Base-by-base conservation (phyloP, 2,888 invertebrate genomes). In the Nemotelus nigrinus region DNA sequence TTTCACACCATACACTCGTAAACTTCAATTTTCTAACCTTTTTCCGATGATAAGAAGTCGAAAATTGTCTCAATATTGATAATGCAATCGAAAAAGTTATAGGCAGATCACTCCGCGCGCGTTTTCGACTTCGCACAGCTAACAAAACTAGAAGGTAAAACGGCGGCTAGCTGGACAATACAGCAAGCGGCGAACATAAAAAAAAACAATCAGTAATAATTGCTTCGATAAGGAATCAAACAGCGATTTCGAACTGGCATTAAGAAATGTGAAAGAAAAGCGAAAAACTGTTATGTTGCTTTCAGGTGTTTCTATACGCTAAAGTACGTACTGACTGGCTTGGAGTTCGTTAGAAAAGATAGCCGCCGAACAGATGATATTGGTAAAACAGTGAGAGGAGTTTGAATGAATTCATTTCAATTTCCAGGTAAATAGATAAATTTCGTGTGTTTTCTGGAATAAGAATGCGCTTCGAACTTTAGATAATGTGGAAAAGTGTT, bases 161-260 rank as follows among this genome's bases (percentile, higher is more conserved):
- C 25, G 25, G 25, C 25, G 25, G 25, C 25, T 25, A 25, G 25
- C 25, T 25, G 25, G 25, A 25, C 25, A 25, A 25, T 25, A 25
- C 25, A 25, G 25, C 25, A 25, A 25, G 25, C 25, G 25, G 25
- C 25, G n/a, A 70, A 70, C 70, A 70, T 70, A 50, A 70, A 43
- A 25, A n/a, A 70, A 70, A 70, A 3, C 70, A 70, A 70, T 70
- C 70, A 70, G 53, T 10, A 70, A 70, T 70, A 70, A 70, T 70
- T 70, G 65, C 47, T 7, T 43, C 7, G 53, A 70, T 53, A 70
- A 70, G 4, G 50, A 67, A 67, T 8, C 50, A 53, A 43, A 64
- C 43, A 7, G 50, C 70, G 67, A 68, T 68, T 70, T 7, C 53
- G 25, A n/a, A 70, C 50, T 48, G 47, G 55, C 70, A 53, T 53